A percentile compares a stretch with the other conserved stretches of the same genome.
phyloP scores from a whole-genome alignment of 2,113 vertebrate genomes.

The Megaceryle torquata region DNA sequence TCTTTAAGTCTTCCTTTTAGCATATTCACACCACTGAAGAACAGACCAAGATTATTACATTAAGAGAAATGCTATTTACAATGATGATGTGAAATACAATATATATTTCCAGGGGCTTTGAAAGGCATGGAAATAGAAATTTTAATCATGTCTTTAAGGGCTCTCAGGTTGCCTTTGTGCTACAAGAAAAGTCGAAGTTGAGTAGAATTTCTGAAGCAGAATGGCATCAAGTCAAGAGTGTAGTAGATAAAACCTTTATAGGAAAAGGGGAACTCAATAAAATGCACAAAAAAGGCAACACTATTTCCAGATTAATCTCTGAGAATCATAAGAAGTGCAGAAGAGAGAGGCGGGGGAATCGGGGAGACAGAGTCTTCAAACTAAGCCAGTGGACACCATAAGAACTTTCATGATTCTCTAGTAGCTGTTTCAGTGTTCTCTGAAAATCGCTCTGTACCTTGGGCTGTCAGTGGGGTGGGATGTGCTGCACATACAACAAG shows the following conservation, averaged over 20 bases:
- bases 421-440: neutral
- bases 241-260: conserved; percentile 21
- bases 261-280: neutral
- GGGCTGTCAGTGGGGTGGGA: neutral
- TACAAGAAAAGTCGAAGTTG: neutral
- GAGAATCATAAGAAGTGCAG: neutral
- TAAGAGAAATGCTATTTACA: conserved; percentile 57
- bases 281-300: neutral
- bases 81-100: neutral
- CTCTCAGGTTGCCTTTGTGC: neutral
- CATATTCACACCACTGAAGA: conserved; percentile 29
- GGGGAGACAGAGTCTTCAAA: rapidly evolving
- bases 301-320: neutral
- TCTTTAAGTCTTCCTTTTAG: conserved; percentile 10
- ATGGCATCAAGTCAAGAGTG: neutral
- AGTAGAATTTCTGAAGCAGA: neutral
- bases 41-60: conserved; percentile 11
- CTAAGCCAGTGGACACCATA: rapidly evolving
- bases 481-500: neutral
- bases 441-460: neutral
- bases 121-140: neutral
- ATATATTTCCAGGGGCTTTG: conserved; percentile 12
- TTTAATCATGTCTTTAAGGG: conserved; percentile 1
- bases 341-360: neutral
- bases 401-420: neutral